These are phyloP conservation scores for Dicyrtoma fusca DNA, from an alignment of 2,888 invertebrate genomes.

Conservation along the genomic window DNA sequence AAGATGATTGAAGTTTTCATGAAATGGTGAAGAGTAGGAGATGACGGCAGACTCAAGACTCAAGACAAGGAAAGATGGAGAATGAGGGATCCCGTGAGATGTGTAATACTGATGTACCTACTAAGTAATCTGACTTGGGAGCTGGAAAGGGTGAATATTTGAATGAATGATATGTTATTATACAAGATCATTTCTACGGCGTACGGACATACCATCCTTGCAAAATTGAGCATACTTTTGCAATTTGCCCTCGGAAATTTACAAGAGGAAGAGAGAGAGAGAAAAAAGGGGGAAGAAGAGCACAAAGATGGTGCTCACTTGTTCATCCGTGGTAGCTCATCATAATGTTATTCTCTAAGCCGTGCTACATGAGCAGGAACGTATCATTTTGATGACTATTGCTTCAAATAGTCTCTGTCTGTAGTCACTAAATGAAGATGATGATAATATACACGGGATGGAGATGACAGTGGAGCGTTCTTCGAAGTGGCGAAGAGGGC, in stretches of 20 bases:
- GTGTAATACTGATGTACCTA: slow-evolving; percentile 1
- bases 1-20: slow-evolving; percentile 29
- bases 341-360: slow-evolving; percentile 15
- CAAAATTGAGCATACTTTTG: slow-evolving; percentile 3
- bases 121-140: too few relatives aligned
- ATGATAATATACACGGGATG: too few relatives aligned
- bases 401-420: too few relatives aligned
- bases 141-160: slow-evolving; percentile 37
- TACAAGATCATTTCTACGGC: slow-evolving; percentile 14
- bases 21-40: slow-evolving; percentile 4
- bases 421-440: too few relatives aligned
- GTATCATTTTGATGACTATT: too few relatives aligned
- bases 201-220: background rate
- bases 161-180: slow-evolving; percentile 38
- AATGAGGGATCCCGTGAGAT: slow-evolving; percentile 10
- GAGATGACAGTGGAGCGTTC: too few relatives aligned
- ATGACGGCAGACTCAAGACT: background rate
- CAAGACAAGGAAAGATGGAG: background rate
- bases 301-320: slow-evolving; percentile 9
- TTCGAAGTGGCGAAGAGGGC: too few relatives aligned
- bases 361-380: too few relatives aligned
- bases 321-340: slow-evolving; percentile 25
- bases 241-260: slow-evolving; percentile 6
- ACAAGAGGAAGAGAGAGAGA: too few relatives aligned
- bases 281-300: too few relatives aligned